Conservation (phyloP, 2,797 vertebrate species). For the Periophthalmus magnuspinnatus region DNA sequence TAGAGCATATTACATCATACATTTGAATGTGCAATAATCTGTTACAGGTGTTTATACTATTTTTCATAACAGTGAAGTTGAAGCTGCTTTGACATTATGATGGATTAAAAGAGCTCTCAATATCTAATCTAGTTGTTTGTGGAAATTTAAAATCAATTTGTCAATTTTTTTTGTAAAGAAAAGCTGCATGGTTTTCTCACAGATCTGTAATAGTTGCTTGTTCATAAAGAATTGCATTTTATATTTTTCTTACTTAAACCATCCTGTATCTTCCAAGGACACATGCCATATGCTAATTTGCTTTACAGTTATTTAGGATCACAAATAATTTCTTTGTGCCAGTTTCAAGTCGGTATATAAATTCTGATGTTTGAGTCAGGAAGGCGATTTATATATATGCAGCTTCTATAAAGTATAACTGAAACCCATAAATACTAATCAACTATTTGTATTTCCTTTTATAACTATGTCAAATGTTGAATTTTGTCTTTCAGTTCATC, state of each 20-base stretch:
- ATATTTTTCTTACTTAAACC: background rate
- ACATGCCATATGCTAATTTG: no score
- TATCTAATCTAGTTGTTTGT: no score
- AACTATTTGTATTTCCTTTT: background rate
- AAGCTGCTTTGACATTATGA: background rate
- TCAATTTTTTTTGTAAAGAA: no score
- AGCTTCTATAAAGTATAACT: no score
- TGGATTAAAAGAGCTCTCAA: background rate
- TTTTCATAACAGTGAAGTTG: background rate
- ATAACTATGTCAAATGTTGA: conserved; percentile 7
- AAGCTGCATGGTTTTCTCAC: background rate
- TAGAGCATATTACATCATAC: background rate
- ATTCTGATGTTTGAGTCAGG: background rate
- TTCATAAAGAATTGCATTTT: background rate
- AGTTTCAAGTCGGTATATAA: background rate
- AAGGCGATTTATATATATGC: no score
- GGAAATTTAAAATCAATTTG: no score
- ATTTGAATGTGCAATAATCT: background rate
- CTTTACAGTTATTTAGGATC: background rate
- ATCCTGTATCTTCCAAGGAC: no score
- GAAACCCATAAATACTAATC: background rate
- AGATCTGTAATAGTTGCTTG: background rate
- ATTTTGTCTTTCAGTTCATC: conserved; percentile 37
- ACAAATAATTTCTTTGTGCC: background rate
- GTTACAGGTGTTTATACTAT: background rate